These are phyloP conservation scores for Phalanger gymnotis DNA, from an alignment of 2,797 vertebrate species.

Conservation along the genomic window DNA sequence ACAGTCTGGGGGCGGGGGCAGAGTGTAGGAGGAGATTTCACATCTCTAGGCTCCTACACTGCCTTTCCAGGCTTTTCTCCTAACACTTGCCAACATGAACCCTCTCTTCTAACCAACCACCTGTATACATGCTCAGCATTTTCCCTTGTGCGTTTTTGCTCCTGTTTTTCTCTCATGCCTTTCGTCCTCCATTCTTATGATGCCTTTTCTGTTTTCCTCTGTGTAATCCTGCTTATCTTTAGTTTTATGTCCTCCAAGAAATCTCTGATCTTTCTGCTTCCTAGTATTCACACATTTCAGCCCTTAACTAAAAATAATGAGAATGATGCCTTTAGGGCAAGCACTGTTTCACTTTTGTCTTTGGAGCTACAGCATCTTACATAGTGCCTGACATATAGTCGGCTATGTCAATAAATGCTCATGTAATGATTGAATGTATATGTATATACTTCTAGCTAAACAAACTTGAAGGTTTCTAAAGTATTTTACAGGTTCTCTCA, in stretches of 20 bases:
- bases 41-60: background rate
- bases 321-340: background rate
- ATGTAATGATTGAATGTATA: background rate
- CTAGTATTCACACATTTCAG: background rate
- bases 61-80: background rate
- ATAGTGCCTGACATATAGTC: background rate
- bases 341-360: background rate
- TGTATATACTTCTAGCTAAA: background rate
- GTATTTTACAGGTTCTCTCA: background rate
- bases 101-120: background rate
- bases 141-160: background rate
- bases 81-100: background rate
- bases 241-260: background rate
- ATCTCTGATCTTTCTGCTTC: background rate
- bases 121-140: background rate
- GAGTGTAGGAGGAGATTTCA: background rate
- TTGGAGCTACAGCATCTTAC: background rate
- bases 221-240: background rate
- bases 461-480: background rate
- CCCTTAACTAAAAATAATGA: background rate
- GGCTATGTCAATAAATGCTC: background rate
- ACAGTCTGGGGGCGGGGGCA: background rate
- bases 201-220: background rate
- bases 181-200: background rate
- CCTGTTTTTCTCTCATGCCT: background rate